phyloP scores from a whole-genome alignment of 2,888 invertebrate genomes.

The Saturnia pavonia region DNA sequence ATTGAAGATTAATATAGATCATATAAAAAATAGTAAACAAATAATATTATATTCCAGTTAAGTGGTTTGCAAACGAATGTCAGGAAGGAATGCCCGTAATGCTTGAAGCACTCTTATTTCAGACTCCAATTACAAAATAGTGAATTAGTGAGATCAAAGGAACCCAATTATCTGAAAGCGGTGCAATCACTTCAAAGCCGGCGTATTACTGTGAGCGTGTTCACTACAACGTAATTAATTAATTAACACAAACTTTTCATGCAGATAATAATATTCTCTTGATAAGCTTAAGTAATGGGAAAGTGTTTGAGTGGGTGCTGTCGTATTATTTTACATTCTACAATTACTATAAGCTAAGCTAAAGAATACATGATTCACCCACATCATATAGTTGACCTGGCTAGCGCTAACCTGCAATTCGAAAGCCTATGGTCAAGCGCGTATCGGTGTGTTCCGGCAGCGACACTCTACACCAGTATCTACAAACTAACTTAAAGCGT shows the following conservation, averaged over 20 bases:
- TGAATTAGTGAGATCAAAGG: constrained; percentile 1
- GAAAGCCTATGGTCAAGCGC: too few relatives aligned
- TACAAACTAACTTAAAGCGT: too few relatives aligned
- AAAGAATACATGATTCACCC: too few relatives aligned
- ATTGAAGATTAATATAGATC: too few relatives aligned
- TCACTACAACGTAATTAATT: background rate
- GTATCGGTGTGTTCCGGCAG: too few relatives aligned
- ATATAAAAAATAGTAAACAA: too few relatives aligned
- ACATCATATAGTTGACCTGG: too few relatives aligned
- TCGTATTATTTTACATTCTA: too few relatives aligned
- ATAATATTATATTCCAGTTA: background rate
- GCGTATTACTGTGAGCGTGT: background rate
- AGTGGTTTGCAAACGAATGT: background rate
- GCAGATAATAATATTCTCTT: background rate
- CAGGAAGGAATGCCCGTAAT: background rate
- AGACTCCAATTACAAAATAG: background rate
- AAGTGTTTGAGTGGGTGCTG: too few relatives aligned
- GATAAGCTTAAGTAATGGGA: background rate
- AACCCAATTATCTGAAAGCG: background rate
- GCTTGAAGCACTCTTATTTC: background rate
- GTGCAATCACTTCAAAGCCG: background rate
- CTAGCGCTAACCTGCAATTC: too few relatives aligned
- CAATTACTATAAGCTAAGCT: too few relatives aligned
- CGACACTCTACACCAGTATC: too few relatives aligned
- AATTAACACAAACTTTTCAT: background rate